Percentiles rank a stretch among this genome's conserved stretches.
These are phyloP conservation scores for Xerus inauris DNA, from an alignment of 2,113 vertebrate genomes.

Conservation along the genomic window DNA sequence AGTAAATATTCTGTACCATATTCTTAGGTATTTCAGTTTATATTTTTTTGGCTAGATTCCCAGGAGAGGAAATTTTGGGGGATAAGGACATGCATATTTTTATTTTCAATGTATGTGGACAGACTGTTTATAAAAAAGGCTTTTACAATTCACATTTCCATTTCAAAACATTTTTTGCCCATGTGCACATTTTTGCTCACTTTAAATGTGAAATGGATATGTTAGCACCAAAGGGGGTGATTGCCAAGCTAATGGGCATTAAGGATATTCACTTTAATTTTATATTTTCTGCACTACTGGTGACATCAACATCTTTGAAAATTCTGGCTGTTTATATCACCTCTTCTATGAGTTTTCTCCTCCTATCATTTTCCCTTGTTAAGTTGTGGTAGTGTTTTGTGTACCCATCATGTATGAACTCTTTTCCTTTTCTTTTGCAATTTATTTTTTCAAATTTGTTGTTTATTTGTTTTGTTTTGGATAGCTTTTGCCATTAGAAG, in stretches of 20 bases:
- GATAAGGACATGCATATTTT: background rate
- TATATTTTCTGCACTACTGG: background rate
- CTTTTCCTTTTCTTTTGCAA: background rate
- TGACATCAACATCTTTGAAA: background rate
- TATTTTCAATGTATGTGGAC: slow-evolving; percentile 20
- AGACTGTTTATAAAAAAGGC: background rate
- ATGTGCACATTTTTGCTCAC: background rate
- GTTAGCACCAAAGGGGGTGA: background rate
- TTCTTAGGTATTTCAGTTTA: background rate
- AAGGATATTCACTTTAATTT: background rate
- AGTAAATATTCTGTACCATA: background rate
- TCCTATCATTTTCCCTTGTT: background rate
- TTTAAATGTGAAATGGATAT: background rate
- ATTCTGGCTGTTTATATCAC: background rate
- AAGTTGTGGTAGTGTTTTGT: background rate
- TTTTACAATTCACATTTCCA: slow-evolving; percentile 22
- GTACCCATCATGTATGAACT: background rate
- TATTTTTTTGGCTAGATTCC: slow-evolving; percentile 14
- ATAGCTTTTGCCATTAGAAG: background rate
- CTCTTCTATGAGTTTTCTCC: slow-evolving; percentile 1
- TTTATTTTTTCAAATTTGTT: background rate
- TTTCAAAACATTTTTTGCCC: background rate
- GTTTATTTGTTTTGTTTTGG: slow-evolving; percentile 1
- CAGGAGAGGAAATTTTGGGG: background rate
- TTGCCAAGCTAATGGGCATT: background rate